Evolutionary conservation across 23 tunicate genomes (phyloP).

Genomic region (Styela clava): DNA sequence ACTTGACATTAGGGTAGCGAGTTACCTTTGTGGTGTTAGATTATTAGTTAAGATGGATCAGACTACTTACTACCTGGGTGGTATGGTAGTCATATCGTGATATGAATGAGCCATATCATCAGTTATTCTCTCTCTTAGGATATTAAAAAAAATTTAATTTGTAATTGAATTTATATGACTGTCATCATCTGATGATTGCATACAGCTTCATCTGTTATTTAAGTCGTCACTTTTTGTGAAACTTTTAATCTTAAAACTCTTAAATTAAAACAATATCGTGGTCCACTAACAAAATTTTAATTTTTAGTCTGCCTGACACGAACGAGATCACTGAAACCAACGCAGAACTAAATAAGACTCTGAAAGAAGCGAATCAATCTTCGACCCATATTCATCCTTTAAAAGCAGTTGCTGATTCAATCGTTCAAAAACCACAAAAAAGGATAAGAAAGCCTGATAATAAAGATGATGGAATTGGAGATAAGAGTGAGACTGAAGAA

Average conservation of each 20-base stretch:
- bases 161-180: background rate
- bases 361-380: background rate
- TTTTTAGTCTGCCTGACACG: background rate
- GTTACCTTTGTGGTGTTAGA: no score
- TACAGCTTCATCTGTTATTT: no score
- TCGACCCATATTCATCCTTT: background rate
- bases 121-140: background rate
- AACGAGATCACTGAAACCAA: background rate
- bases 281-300: background rate
- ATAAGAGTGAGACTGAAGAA: background rate
- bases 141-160: no score
- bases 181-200: no score
- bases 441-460: background rate
- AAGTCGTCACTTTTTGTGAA: no score
- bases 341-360: no score
- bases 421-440: background rate
- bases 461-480: background rate
- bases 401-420: background rate
- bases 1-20: background rate
- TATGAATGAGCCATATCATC: no score
- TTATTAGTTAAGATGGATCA: no score
- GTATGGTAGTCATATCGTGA: no score
- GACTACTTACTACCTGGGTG: no score
- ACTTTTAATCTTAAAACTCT: background rate
- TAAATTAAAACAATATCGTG: background rate